Percentiles rank a stretch among this genome's conserved stretches.
Evolutionary conservation across 2,888 invertebrate species (phyloP).

Genomic region (Cantharis nigra): DNA sequence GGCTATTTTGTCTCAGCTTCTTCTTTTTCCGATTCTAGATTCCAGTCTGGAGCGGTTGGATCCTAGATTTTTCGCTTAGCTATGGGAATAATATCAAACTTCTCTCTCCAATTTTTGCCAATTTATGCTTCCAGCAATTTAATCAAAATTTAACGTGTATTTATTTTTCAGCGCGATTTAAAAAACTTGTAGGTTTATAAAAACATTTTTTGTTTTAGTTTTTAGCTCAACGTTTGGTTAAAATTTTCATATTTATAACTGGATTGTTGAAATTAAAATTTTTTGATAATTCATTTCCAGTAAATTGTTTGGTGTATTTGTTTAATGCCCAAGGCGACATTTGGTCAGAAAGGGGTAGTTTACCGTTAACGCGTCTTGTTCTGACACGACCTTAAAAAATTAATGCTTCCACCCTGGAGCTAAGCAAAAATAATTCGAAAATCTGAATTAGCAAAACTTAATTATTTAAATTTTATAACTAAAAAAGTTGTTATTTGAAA

Average conservation of each 20-base stretch:
- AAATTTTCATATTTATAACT: not conserved
- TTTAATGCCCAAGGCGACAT: constrained; percentile 33
- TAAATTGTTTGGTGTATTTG: constrained; percentile 42
- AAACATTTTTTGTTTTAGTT: not conserved
- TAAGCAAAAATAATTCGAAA: constrained; percentile 42
- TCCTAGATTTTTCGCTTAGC: too few species aligned
- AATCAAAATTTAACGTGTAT: not conserved
- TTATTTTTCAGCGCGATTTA: not conserved
- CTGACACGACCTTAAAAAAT: constrained; percentile 44
- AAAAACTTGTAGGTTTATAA: not conserved
- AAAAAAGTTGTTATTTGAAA: not conserved
- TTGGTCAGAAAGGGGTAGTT: constrained; percentile 38
- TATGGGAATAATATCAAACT: too few species aligned
- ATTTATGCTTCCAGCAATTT: not conserved
- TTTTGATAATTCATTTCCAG: constrained; percentile 44
- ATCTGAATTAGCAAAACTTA: constrained; percentile 24
- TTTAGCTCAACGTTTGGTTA: not conserved
- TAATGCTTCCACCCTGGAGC: constrained; percentile 35
- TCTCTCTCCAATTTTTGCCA: not conserved
- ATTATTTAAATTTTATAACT: not conserved
- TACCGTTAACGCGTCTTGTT: constrained; percentile 43
- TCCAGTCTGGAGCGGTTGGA: too few species aligned
- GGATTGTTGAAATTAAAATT: not conserved
- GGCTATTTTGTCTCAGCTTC: too few species aligned
- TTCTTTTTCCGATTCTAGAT: too few species aligned